Conservation (phyloP, 2,797 vertebrate species). For the Hemitrygon akajei region DNA sequence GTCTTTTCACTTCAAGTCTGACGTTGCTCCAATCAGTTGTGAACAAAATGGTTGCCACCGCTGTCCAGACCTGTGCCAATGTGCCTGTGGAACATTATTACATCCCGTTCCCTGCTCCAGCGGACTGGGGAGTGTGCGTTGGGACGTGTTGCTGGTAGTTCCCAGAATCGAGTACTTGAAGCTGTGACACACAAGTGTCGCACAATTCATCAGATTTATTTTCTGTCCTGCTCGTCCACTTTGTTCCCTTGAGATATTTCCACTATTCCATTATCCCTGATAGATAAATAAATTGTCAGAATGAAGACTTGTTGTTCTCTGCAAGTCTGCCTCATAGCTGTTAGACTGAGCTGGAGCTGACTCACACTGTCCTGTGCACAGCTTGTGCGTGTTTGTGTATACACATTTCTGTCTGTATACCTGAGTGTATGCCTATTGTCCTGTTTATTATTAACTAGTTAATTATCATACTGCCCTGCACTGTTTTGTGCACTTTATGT, state of each 20-base stretch:
- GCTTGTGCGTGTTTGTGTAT: background rate
- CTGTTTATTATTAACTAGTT: no score
- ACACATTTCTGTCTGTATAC: background rate
- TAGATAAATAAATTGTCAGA: background rate
- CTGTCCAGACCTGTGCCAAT: no score
- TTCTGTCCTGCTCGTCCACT: background rate
- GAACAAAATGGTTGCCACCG: no score
- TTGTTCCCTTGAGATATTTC: background rate
- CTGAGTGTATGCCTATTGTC: no score
- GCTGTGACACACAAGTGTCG: background rate
- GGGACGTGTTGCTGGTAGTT: background rate
- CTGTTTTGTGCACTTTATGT: no score
- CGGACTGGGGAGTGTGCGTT: background rate
- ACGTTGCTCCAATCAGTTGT: no score
- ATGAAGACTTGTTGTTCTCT: background rate
- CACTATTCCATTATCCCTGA: conserved; percentile 15
- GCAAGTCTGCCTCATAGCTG: background rate
- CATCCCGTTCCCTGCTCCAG: background rate
- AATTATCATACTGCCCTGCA: no score
- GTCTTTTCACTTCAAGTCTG: no score
- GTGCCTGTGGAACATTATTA: background rate
- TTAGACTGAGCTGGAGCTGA: background rate
- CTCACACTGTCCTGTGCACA: background rate
- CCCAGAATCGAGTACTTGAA: background rate
- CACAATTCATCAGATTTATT: background rate